phyloP scores from a whole-genome alignment of 2,113 vertebrate species.

The Thunnus maccoyii region DNA sequence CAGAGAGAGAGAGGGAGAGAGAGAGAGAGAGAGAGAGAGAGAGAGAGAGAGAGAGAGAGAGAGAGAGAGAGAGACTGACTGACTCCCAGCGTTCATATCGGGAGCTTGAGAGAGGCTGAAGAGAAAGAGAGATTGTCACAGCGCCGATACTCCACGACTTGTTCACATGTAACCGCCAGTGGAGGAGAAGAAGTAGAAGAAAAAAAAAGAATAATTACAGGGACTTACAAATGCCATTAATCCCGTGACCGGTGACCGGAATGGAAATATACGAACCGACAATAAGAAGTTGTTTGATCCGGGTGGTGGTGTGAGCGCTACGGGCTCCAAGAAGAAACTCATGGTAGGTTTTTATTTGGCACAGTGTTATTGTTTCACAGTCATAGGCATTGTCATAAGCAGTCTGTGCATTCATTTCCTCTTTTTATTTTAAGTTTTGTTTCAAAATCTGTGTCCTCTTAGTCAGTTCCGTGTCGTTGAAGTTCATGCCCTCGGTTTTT shows the following conservation, averaged over 20 bases:
- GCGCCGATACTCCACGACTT: slow-evolving; percentile 54
- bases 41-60: slow-evolving; percentile 41
- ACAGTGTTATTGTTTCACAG: not conserved
- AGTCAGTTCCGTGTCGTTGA: not conserved
- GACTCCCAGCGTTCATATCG: slow-evolving; percentile 58
- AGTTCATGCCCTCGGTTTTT: slow-evolving; percentile 51
- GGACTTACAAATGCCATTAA: slow-evolving; percentile 48
- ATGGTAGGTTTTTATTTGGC: slow-evolving; percentile 61
- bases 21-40: slow-evolving; percentile 24
- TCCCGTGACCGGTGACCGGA: slow-evolving; percentile 28
- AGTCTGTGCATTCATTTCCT: too few species aligned
- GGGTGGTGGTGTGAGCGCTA: slow-evolving; percentile 53
- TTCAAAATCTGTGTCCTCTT: not conserved
- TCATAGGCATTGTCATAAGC: too few species aligned
- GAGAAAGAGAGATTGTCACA: slow-evolving; percentile 54
- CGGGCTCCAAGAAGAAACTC: slow-evolving; percentile 52
- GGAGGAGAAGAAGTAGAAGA: not conserved
- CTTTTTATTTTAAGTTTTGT: not conserved
- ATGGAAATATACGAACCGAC: slow-evolving; percentile 54
- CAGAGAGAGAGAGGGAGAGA: slow-evolving; percentile 28
- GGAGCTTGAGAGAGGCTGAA: slow-evolving; percentile 26
- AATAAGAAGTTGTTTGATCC: slow-evolving; percentile 55
- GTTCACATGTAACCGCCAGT: slow-evolving; percentile 32
- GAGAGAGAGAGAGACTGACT: slow-evolving; percentile 46
- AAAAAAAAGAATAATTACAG: not conserved